phyloP scores from a whole-genome alignment of 2,113 vertebrate species.

The Toxotes jaculatrix region DNA sequence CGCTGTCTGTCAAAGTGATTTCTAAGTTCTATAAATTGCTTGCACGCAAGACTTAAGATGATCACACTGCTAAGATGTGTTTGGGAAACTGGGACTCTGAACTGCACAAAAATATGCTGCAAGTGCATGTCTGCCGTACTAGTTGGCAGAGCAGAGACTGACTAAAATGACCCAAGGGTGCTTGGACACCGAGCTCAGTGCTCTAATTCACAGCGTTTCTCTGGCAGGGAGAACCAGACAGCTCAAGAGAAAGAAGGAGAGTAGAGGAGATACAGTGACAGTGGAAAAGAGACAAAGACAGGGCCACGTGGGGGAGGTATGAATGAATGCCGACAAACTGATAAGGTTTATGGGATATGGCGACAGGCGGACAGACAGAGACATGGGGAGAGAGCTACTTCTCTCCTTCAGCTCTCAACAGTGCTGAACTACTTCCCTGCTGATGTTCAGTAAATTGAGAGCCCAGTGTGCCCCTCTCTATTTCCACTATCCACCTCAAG shows the following conservation, averaged over 20 bases:
- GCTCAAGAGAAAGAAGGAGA: constrained; percentile 37
- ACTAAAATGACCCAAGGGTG: constrained; percentile 74
- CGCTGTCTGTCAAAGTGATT: not conserved
- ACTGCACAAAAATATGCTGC: constrained; percentile 68
- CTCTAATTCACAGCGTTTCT: constrained; percentile 72
- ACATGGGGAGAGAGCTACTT: not conserved
- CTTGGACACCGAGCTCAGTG: constrained; percentile 69
- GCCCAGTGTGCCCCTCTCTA: not conserved
- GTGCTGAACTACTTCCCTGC: constrained; percentile 52
- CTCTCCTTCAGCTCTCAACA: constrained; percentile 35
- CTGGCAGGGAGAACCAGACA: constrained; percentile 64
- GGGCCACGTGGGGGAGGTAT: constrained; percentile 1
- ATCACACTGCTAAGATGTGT: constrained; percentile 36
- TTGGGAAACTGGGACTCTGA: constrained; percentile 64
- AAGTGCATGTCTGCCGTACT: constrained; percentile 68
- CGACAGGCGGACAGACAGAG: constrained; percentile 21
- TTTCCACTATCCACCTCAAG: constrained; percentile 47
- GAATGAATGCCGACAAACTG: constrained; percentile 48
- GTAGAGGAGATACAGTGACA: constrained; percentile 34
- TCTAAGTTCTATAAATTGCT: constrained; percentile 24
- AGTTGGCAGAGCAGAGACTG: constrained; percentile 70
- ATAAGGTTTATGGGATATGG: constrained; percentile 40
- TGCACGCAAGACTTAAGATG: constrained; percentile 29
- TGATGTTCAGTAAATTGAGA: constrained; percentile 40
- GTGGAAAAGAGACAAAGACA: constrained; percentile 39